These are phyloP conservation scores for Sepioteuthis lessoniana DNA, from an alignment of 2,888 invertebrate species.

Conservation along the genomic window DNA sequence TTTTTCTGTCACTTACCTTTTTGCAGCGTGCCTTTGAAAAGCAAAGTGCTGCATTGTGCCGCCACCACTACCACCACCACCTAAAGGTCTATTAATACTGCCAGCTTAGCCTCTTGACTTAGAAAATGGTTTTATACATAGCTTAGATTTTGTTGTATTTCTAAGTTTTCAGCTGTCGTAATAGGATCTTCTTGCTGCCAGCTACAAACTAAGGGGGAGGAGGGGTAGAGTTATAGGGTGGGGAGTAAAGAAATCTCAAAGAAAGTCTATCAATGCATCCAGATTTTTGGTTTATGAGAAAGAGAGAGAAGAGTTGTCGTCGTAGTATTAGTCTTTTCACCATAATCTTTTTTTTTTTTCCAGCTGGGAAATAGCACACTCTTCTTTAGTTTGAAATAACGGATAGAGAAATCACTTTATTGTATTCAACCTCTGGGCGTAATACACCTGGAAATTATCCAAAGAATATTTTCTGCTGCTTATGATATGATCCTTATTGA, in stretches of 20 bases:
- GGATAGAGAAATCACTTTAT: too few relatives aligned
- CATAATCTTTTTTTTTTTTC: slow-evolving; percentile 34
- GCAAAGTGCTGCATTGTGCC: neutral
- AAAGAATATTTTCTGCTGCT: slow-evolving; percentile 2
- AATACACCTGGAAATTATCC: neutral
- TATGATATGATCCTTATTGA: neutral
- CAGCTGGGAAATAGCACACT: neutral
- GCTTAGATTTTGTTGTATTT: slow-evolving; percentile 41
- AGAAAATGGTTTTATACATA: slow-evolving; percentile 47
- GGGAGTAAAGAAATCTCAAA: slow-evolving; percentile 10
- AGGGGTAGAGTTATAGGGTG: neutral
- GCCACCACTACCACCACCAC: neutral
- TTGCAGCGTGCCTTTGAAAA: neutral
- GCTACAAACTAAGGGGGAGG: neutral
- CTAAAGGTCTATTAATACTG: slow-evolving; percentile 44
- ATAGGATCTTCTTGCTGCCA: slow-evolving; percentile 41
- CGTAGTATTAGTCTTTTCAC: slow-evolving; percentile 15
- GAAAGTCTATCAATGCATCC: slow-evolving; percentile 35
- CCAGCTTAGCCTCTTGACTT: slow-evolving; percentile 44
- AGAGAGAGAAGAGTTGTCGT: neutral
- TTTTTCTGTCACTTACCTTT: slow-evolving; percentile 46
- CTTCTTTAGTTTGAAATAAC: too few relatives aligned
- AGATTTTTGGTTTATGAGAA: slow-evolving; percentile 45
- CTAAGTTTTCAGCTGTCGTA: slow-evolving; percentile 44
- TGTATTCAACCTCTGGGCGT: neutral